Conservation (phyloP, 2,888 invertebrate genomes). For the Diarsia brunnea region DNA sequence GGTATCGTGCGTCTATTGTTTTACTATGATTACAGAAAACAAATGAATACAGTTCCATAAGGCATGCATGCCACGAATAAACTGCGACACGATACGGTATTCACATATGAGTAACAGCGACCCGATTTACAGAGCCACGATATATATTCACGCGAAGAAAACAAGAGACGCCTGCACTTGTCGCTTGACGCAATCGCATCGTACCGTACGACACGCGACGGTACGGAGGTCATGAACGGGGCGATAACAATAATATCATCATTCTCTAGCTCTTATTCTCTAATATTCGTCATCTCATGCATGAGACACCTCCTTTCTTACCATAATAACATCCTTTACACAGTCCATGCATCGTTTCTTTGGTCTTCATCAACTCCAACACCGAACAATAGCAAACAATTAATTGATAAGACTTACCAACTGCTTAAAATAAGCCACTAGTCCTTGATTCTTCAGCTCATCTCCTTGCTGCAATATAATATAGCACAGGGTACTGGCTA, state of each 20-base stretch:
- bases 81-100: not conserved
- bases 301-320: too few relatives aligned
- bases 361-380: too few relatives aligned
- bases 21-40: not conserved
- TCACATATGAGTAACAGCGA: too few relatives aligned
- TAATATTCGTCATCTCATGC: too few relatives aligned
- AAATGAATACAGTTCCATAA: not conserved
- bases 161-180: not conserved
- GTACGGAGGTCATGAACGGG: not conserved
- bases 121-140: too few relatives aligned
- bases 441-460: slow-evolving; percentile 98
- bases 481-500: slow-evolving; percentile 96
- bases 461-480: slow-evolving; percentile 97
- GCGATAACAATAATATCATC: too few relatives aligned
- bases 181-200: not conserved
- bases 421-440: slow-evolving; percentile 97
- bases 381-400: not conserved
- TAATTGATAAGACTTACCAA: slow-evolving; percentile 90
- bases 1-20: not conserved
- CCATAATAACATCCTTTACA: too few relatives aligned
- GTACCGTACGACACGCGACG: too few relatives aligned
- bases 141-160: not conserved
- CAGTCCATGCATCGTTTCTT: too few relatives aligned
- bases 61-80: not conserved
- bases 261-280: too few relatives aligned